Evolutionary conservation across 2,797 vertebrate genomes (phyloP).

Genomic region (Mergus octosetaceus): DNA sequence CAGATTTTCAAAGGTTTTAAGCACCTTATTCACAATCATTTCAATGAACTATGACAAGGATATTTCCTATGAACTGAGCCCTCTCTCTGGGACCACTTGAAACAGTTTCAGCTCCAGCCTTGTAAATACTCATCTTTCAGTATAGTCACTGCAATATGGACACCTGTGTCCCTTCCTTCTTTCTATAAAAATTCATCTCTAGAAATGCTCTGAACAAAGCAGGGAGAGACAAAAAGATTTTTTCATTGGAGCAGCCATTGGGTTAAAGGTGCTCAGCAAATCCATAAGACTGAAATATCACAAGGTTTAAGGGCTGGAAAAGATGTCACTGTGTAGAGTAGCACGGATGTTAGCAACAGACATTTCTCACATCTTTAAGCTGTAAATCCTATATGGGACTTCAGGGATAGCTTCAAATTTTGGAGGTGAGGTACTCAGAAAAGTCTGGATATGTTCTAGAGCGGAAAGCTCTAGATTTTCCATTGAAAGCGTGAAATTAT

Average conservation of each 20-base stretch:
- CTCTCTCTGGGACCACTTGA: neutral
- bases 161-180: neutral
- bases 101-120: neutral
- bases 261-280: neutral
- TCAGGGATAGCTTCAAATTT: neutral
- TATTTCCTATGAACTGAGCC: neutral
- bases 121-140: neutral
- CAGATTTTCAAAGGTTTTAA: conserved; percentile 28
- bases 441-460: neutral
- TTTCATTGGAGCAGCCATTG: neutral
- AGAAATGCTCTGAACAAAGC: neutral
- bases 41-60: neutral
- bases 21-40: neutral
- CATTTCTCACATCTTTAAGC: neutral
- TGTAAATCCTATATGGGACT: neutral
- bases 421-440: neutral
- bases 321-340: neutral
- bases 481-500: neutral
- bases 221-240: accelerated
- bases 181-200: neutral
- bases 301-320: neutral
- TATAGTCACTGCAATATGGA: neutral
- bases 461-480: neutral
- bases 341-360: neutral
- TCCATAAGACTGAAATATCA: neutral